A percentile compares a stretch with the other conserved stretches of the same genome.
Evolutionary conservation across 2,113 vertebrate genomes (phyloP).

Genomic region (Dermatemys mawii): DNA sequence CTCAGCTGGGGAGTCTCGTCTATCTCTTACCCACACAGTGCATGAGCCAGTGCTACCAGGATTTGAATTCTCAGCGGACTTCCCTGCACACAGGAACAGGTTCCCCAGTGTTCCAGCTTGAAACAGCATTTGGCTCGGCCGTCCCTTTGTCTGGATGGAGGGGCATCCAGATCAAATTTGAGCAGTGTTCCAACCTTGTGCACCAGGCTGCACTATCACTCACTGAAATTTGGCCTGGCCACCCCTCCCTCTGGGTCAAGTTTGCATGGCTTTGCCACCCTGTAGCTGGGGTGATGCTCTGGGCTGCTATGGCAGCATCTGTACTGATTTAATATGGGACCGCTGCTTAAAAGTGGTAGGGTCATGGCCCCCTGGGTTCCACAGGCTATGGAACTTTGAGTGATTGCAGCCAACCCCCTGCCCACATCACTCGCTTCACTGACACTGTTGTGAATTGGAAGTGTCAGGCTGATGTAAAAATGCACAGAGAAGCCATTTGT

Average conservation of each 20-base stretch:
- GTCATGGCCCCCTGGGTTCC: not conserved
- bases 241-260: not conserved
- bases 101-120: not conserved
- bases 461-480: not conserved
- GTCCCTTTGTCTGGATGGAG: not conserved
- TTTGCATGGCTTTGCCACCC: not conserved
- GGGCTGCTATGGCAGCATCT: not conserved
- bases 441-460: not conserved
- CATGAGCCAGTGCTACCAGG: not conserved
- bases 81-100: not conserved
- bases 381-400: not conserved
- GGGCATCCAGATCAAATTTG: no score
- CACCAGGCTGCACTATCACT: not conserved
- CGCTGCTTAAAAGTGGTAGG: not conserved
- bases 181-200: no score
- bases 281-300: not conserved
- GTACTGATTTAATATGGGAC: not conserved
- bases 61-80: not conserved
- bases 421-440: not conserved
- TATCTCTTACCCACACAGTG: not conserved
- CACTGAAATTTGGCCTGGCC: not conserved
- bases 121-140: not conserved
- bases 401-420: not conserved
- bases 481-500: not conserved
- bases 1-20: not conserved